Evolutionary conservation across 2,797 vertebrate genomes (phyloP).

Genomic region (Pitangus sulphuratus): DNA sequence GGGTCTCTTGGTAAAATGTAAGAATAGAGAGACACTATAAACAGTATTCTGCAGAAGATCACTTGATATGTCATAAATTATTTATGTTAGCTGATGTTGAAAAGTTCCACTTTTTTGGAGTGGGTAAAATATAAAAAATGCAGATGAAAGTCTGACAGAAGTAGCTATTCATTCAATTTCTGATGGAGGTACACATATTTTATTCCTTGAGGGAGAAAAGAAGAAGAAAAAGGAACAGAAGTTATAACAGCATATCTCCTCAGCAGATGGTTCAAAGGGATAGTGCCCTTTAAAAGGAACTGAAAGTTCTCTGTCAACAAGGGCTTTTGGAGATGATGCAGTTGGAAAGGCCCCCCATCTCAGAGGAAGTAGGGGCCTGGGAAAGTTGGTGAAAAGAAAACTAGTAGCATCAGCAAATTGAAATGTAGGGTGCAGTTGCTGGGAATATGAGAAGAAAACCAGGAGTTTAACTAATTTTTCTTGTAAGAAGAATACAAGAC

Average conservation of each 20-base stretch:
- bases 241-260: constrained; percentile 53
- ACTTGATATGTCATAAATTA: not conserved
- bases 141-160: constrained; percentile 6
- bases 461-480: not conserved
- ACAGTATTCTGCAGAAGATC: not conserved
- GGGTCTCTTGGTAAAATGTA: not conserved
- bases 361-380: constrained; percentile 43
- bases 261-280: constrained; percentile 3
- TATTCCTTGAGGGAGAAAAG: constrained; percentile 60
- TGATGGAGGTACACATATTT: constrained; percentile 39
- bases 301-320: constrained; percentile 50
- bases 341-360: not conserved
- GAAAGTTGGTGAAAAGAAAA: not conserved
- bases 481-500: not conserved
- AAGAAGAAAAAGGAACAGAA: constrained; percentile 53
- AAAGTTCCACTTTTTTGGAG: not conserved
- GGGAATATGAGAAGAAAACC: not conserved
- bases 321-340: constrained; percentile 30
- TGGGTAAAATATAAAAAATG: not conserved
- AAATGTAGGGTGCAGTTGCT: not conserved
- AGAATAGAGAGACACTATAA: not conserved
- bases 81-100: not conserved
- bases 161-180: constrained; percentile 17
- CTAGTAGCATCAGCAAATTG: not conserved
- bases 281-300: constrained; percentile 26